Percentiles rank a stretch among this genome's conserved stretches.
phyloP scores from a whole-genome alignment of 2,888 invertebrate genomes.

The Amorpha juglandis region DNA sequence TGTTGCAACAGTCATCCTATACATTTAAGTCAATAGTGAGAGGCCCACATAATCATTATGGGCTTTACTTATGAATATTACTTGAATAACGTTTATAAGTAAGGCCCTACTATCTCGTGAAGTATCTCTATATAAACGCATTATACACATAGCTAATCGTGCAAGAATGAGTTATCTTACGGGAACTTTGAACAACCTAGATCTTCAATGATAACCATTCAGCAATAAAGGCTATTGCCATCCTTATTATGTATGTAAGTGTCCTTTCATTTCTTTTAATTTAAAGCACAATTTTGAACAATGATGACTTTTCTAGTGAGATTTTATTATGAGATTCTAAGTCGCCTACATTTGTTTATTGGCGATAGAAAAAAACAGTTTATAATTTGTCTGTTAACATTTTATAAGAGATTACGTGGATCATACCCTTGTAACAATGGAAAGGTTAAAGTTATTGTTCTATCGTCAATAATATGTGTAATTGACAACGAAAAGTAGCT shows the following conservation, averaged over 20 bases:
- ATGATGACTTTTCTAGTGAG: neutral
- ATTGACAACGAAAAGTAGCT: neutral
- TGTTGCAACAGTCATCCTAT: too few species aligned
- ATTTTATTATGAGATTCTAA: neutral
- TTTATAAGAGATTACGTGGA: neutral
- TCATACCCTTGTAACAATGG: too few species aligned
- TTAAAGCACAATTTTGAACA: slow-evolving; percentile 7
- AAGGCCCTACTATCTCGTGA: too few species aligned
- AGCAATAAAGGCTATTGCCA: neutral
- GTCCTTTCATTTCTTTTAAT: neutral
- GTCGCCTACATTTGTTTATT: neutral
- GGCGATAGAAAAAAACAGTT: neutral
- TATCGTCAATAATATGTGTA: neutral
- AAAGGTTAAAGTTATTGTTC: neutral
- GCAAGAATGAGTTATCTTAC: too few species aligned
- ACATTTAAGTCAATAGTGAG: too few species aligned
- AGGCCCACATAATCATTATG: too few species aligned
- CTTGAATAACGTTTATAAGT: too few species aligned
- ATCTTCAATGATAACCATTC: too few species aligned
- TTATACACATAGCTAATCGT: too few species aligned
- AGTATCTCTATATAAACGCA: too few species aligned
- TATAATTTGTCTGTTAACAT: neutral
- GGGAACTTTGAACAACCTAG: too few species aligned
- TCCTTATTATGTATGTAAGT: neutral
- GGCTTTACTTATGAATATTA: too few species aligned